phyloP scores from a whole-genome alignment of 2,888 invertebrate genomes.

The Folsomia manolachei region DNA sequence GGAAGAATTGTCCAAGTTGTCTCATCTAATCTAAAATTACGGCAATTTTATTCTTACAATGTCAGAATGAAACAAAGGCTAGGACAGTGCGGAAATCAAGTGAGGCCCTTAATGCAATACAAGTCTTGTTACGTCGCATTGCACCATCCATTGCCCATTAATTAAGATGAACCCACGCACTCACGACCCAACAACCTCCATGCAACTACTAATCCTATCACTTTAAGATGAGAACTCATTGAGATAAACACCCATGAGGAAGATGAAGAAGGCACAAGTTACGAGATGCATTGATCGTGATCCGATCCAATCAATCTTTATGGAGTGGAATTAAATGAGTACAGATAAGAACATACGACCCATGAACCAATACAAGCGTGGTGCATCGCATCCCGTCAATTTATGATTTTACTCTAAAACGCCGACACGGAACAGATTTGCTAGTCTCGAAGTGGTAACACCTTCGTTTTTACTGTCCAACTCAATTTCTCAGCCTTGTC shows the following conservation, averaged over 20 bases:
- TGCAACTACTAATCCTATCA: too few relatives aligned
- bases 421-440: not conserved
- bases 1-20: not conserved
- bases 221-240: not conserved
- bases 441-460: not conserved
- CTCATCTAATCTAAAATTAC: not conserved
- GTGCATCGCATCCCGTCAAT: not conserved
- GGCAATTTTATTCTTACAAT: not conserved
- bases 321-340: too few relatives aligned
- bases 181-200: not conserved
- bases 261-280: too few relatives aligned
- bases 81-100: not conserved
- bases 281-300: not conserved
- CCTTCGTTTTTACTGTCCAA: not conserved
- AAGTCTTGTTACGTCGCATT: not conserved
- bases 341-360: too few relatives aligned
- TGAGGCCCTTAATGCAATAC: too few relatives aligned
- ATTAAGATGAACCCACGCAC: constrained; percentile 8
- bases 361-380: too few relatives aligned
- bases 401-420: not conserved
- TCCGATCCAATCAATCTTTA: not conserved
- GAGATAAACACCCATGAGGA: constrained; percentile 1
- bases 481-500: constrained; percentile 8
- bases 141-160: not conserved
- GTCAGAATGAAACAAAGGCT: not conserved